Conservation (phyloP, 2,113 vertebrate species). For the Pontoporia blainvillei region DNA sequence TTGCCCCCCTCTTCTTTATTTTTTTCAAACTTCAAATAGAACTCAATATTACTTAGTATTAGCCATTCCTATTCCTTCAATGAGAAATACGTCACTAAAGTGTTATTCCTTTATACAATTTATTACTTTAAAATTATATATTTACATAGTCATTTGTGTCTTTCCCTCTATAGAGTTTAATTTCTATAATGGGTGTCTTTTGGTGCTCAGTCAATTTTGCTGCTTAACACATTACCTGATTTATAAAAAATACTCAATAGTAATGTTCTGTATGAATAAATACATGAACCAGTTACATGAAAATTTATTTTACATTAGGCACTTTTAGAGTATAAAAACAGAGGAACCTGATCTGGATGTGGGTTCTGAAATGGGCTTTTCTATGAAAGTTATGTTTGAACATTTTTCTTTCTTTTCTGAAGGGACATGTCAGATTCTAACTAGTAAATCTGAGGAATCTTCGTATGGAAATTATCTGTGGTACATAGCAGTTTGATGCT, state of each 20-base stretch:
- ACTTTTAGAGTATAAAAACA: neutral
- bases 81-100: neutral
- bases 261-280: neutral
- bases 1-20: neutral
- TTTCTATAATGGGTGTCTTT: neutral
- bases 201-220: neutral
- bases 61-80: neutral
- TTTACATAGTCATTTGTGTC: neutral
- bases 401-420: neutral
- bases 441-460: neutral
- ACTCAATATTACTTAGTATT: neutral
- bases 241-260: neutral
- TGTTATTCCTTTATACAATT: neutral
- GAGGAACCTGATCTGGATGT: neutral
- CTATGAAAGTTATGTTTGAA: neutral
- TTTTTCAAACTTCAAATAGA: neutral
- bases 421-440: neutral
- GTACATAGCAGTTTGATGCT: neutral
- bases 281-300: neutral
- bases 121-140: neutral
- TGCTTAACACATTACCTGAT: neutral
- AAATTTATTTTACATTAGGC: neutral
- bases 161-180: neutral
- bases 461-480: neutral
- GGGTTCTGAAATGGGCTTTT: neutral